These are phyloP conservation scores for Chaetorhynchus papuensis DNA, from an alignment of 2,113 vertebrate species.

Conservation along the genomic window DNA sequence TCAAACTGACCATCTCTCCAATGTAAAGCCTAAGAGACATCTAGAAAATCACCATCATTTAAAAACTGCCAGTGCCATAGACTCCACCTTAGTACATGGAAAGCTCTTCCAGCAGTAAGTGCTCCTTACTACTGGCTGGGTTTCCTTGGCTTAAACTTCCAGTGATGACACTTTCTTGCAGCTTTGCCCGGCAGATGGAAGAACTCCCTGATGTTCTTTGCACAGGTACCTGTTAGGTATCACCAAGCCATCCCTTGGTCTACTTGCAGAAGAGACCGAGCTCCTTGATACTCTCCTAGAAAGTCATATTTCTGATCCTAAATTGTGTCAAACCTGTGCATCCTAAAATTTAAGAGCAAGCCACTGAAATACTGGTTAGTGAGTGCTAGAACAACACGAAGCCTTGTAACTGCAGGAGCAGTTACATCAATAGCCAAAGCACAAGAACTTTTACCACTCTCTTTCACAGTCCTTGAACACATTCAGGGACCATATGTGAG, in stretches of 20 bases:
- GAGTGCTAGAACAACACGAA: neutral
- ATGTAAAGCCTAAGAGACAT: neutral
- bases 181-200: neutral
- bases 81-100: neutral
- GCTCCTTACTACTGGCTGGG: neutral
- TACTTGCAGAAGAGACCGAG: neutral
- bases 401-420: neutral
- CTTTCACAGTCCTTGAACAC: neutral
- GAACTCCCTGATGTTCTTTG: neutral
- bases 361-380: neutral
- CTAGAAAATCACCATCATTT: neutral
- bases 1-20: neutral
- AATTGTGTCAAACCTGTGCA: neutral
- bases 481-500: neutral
- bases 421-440: neutral
- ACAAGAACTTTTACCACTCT: neutral
- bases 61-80: neutral
- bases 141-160: neutral
- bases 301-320: neutral
- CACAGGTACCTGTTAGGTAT: neutral
- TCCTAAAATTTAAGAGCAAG: neutral
- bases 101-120: neutral
- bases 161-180: neutral
- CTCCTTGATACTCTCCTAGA: neutral
- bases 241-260: neutral